Base-by-base conservation (phyloP, 2,888 invertebrate species). In the Yponomeuta plumbellus region DNA sequence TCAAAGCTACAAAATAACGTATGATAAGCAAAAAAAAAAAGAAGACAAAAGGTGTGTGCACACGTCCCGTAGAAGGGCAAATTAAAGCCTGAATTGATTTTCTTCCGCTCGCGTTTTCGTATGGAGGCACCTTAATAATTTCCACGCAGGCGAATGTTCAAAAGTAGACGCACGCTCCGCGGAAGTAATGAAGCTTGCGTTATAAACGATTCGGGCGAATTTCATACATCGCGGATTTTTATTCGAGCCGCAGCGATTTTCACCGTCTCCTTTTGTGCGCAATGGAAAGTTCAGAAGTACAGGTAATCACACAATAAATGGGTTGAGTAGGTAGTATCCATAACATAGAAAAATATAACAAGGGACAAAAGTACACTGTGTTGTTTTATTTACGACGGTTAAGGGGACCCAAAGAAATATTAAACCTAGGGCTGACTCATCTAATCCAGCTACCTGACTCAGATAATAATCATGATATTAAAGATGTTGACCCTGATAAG, bases 121-220 rank as follows among this genome's bases (percentile, higher is more conserved):
- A 3, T 52, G 44, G 44, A 17, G 17, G 44, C 44, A 17, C 44
- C 44, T 52, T 52, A 17, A 52, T 52, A 52, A 52, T 52, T 52
- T 52, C 44, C 44, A 52, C 39, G 61, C 61, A 26, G 34, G 61
- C 23, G 44, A 34, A 44, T 64, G 20, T 64, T 65, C 65, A 58
- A 66, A 65, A 61, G 83, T 80, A 79, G 77, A 73, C 74, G 66
- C 67, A 65, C 65, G 62, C 71, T 69, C 71, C 75, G 71, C 80
- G 83, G 80, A 86, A 81, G 83, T 84, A 85, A 86, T 83, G 84
- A 84, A 81, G 83, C 85, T 83, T 80, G 82, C 82, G 80, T 81
- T 79, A 81, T 85, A 84, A 85, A 81, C 78, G 84, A 80, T 84
- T 85, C 75, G 79, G 79, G 74, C 75, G 78, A 81, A 81, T 83